phyloP scores from a whole-genome alignment of 1,140 invertebrate species.

The Scaptomyza graminum region DNA sequence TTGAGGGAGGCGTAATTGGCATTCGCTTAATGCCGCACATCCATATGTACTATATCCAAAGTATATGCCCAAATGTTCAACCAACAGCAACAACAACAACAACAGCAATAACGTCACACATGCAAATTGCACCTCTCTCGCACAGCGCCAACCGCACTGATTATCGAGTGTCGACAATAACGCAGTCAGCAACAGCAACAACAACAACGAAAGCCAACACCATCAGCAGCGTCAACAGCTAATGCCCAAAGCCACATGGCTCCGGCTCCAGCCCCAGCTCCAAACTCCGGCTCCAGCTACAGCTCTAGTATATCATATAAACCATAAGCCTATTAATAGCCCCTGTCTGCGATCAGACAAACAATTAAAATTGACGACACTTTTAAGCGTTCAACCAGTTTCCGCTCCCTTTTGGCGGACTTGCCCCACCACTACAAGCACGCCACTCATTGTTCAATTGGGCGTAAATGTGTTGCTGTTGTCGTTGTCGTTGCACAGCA shows the following conservation, averaged over 20 bases:
- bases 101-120: constrained; percentile 25
- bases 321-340: constrained; percentile 80
- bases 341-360: constrained; percentile 74
- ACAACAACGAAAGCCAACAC: constrained; percentile 14
- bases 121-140: constrained; percentile 35
- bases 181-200: constrained; percentile 2
- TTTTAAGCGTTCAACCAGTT: constrained; percentile 56
- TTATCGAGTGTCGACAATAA: constrained; percentile 57
- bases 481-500: constrained; percentile 46
- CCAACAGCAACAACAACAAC: constrained; percentile 10
- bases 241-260: constrained; percentile 66
- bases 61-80: constrained; percentile 40
- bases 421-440: neutral
- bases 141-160: constrained; percentile 55
- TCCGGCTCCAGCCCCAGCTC: constrained; percentile 36
- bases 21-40: constrained; percentile 27
- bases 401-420: neutral
- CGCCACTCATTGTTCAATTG: constrained; percentile 63
- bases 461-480: constrained; percentile 56
- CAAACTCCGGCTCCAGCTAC: constrained; percentile 15
- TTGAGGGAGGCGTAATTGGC: constrained; percentile 62
- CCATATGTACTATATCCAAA: constrained; percentile 34
- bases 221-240: constrained; percentile 24
- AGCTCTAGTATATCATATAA: constrained; percentile 69
- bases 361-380: constrained; percentile 82